Evolutionary conservation across 2,113 vertebrate species (phyloP), one percentile per base, ranked within the genome.

Genomic region (Furnarius figulus): DNA sequence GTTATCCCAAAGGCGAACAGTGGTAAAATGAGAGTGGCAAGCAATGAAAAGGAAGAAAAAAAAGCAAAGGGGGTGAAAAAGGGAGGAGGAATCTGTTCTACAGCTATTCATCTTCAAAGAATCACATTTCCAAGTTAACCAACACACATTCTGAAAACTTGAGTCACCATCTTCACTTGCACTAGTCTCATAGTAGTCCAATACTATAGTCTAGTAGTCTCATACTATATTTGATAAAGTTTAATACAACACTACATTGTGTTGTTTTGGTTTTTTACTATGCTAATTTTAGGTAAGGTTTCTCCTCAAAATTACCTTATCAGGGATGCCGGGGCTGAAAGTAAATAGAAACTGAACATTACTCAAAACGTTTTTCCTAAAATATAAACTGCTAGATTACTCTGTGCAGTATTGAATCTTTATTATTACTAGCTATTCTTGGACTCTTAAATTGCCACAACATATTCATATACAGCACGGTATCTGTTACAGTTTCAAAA

Each of bases 11-110:
- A 86, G 80, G 83, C 66, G 87, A 87, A 78, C 1, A 0, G 44
- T 72, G 10, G 62, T 52, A 75, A 91, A 8, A 63, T 17, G 21
- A 82, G 59, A 77, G 33, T 22, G 31, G 58, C 23, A 93, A 86
- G 46, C 8, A 83, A 83, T n/a, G 31, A 73, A 49, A 83, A 78
- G 21, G 27, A 46, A 56, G 7, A 27, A 61, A 23, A 28, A 17
- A 11, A 3, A 2, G 1, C 2, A 1, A 23, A 22, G 1, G 0
- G 2, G 3, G 0, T 4, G 21, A 9, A 15, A 10, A 5, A 37
- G 12, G 17, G 30, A 61, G 12, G 47, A 7, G 9, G 15, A 62
- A 40, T 67, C 30, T 78, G 6, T 52, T 88, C n/a, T 49, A 47
- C 19, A 79, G 27, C 58, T 90, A 61, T 44, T 68, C 27, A 37